Evolutionary conservation across 2,888 invertebrate species (phyloP).

Genomic region (Campopleginae sp.): DNA sequence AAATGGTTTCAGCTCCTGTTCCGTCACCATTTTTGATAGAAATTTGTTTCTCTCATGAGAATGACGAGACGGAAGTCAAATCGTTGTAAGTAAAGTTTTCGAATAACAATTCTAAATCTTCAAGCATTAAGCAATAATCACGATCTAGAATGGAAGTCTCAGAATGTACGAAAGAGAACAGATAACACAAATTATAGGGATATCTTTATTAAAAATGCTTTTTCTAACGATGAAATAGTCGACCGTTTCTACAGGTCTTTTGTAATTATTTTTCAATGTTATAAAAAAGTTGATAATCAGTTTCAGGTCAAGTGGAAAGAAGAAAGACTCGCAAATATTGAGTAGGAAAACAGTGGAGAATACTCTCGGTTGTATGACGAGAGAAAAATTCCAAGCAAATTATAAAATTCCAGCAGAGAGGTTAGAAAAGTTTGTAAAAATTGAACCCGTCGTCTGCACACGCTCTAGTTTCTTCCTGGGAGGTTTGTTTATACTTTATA

Average conservation of each 20-base stretch:
- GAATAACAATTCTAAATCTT: no score
- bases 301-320: constrained; percentile 40
- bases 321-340: constrained; percentile 77
- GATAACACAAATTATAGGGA: no score
- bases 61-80: constrained; percentile 87
- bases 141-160: no score
- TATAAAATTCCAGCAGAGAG: constrained; percentile 86
- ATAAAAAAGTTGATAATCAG: constrained; percentile 22
- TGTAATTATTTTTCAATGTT: not conserved
- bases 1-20: constrained; percentile 86
- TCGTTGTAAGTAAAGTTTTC: constrained; percentile 83
- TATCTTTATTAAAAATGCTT: no score
- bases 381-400: constrained; percentile 85
- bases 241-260: not conserved
- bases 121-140: no score
- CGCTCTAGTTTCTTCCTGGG: constrained; percentile 88
- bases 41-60: constrained; percentile 84
- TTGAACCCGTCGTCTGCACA: constrained; percentile 85
- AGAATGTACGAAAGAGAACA: no score
- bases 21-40: constrained; percentile 87
- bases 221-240: no score
- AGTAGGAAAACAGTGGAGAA: constrained; percentile 89
- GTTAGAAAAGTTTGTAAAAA: constrained; percentile 83
- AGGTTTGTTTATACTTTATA: constrained; percentile 81
- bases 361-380: constrained; percentile 84